Conservation (phyloP, 2,113 vertebrate species). For the Centrocercus urophasianus region DNA sequence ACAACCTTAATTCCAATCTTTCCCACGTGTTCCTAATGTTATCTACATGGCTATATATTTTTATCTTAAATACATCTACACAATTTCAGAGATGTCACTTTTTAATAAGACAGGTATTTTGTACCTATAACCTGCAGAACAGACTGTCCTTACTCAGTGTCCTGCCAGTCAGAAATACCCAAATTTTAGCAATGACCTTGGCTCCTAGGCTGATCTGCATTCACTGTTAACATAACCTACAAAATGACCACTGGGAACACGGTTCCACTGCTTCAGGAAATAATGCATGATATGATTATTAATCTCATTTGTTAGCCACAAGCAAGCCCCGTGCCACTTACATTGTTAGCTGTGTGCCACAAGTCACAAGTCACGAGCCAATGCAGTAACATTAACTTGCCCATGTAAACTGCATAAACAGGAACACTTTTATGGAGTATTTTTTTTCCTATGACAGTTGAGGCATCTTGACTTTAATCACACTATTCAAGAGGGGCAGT, state of each 20-base stretch:
- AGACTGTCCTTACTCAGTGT: not conserved
- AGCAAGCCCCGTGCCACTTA: not conserved
- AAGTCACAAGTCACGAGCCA: not conserved
- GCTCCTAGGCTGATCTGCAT: rapidly evolving
- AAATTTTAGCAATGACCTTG: not conserved
- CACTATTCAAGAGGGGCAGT: not conserved
- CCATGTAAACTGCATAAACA: not conserved
- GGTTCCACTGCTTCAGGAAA: not conserved
- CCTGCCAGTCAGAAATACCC: not conserved
- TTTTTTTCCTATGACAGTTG: not conserved
- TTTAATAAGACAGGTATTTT: not conserved
- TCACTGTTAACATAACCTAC: not conserved
- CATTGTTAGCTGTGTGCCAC: too few relatives aligned
- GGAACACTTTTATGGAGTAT: not conserved
- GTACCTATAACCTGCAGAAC: not conserved
- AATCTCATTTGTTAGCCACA: not conserved
- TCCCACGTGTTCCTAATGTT: not conserved
- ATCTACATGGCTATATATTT: not conserved
- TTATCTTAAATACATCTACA: not conserved
- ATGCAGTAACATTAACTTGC: not conserved
- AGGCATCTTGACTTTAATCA: not conserved
- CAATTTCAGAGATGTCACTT: not conserved
- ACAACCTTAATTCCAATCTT: conserved; percentile 8
- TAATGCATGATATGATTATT: not conserved
- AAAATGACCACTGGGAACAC: not conserved